phyloP scores from a whole-genome alignment of 2,888 invertebrate genomes.

The Strigamia maritima region DNA sequence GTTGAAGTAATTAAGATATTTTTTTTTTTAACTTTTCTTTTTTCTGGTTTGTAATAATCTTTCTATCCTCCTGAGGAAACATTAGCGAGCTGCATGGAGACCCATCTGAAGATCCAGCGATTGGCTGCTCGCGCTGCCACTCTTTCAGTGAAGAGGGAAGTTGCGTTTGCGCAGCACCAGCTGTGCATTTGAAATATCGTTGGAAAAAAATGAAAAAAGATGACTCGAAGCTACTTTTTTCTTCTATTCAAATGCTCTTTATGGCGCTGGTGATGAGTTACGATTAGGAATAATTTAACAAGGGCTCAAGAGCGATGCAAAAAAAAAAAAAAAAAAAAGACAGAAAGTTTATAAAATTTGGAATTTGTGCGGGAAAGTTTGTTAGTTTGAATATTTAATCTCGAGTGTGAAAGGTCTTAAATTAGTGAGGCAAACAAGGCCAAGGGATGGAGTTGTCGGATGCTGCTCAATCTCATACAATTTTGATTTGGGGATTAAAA shows the following conservation, averaged over 20 bases:
- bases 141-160: neutral
- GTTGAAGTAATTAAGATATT: constrained; percentile 2
- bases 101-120: constrained; percentile 27
- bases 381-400: neutral
- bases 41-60: constrained; percentile 3
- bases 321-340: neutral
- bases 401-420: too few relatives aligned
- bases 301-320: neutral
- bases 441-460: too few relatives aligned
- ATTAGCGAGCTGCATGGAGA: constrained; percentile 25
- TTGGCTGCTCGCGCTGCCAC: neutral
- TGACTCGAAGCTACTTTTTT: constrained; percentile 18
- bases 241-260: constrained; percentile 21
- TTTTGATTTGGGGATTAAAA: too few relatives aligned
- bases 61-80: constrained; percentile 27
- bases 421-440: too few relatives aligned
- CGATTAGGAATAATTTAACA: constrained; percentile 25
- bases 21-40: neutral
- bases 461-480: too few relatives aligned
- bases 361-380: too few relatives aligned
- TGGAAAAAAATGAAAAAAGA: neutral
- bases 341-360: too few relatives aligned
- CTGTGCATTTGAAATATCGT: neutral
- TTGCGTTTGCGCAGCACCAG: constrained; percentile 25
- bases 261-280: constrained; percentile 20